Percentiles rank a stretch among this genome's conserved stretches.
These are phyloP conservation scores for Eupithecia exiguata DNA, from an alignment of 2,888 invertebrate genomes.

Conservation along the genomic window DNA sequence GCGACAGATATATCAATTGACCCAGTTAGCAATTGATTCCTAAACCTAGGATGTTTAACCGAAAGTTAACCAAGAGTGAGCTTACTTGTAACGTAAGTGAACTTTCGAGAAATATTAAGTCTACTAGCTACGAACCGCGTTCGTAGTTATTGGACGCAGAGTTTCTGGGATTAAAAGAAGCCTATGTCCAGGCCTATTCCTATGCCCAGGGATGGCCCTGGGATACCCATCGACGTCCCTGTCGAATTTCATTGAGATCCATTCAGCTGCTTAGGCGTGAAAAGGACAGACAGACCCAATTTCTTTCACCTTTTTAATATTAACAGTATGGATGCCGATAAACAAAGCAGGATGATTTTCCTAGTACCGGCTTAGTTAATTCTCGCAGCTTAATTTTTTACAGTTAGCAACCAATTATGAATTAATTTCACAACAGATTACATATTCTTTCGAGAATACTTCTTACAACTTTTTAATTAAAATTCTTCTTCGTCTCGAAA, in stretches of 20 bases:
- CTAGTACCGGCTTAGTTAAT: slow-evolving; percentile 2
- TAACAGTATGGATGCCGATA: not conserved
- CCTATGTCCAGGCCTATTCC: too few species aligned
- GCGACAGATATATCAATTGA: not conserved
- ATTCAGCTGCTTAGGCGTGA: too few species aligned
- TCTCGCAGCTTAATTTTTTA: slow-evolving; percentile 44
- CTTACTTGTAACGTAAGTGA: not conserved
- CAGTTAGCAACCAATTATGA: slow-evolving; percentile 72
- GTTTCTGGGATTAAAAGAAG: too few species aligned
- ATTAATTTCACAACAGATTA: slow-evolving; percentile 78
- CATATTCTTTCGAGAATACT: slow-evolving; percentile 73
- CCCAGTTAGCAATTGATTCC: not conserved
- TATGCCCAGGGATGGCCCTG: too few species aligned
- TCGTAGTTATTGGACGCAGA: too few species aligned
- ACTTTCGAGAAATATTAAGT: not conserved
- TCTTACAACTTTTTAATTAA: slow-evolving; percentile 77
- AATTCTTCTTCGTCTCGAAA: slow-evolving; percentile 70
- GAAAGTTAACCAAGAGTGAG: not conserved
- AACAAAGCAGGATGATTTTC: not conserved
- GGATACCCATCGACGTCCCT: too few species aligned
- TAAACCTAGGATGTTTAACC: not conserved
- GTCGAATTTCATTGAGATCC: too few species aligned
- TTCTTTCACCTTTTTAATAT: too few species aligned
- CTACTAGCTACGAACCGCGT: too few species aligned
- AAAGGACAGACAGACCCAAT: too few species aligned